phyloP scores from a whole-genome alignment of 2,888 invertebrate species.

The Eupeodes latifasciatus region DNA sequence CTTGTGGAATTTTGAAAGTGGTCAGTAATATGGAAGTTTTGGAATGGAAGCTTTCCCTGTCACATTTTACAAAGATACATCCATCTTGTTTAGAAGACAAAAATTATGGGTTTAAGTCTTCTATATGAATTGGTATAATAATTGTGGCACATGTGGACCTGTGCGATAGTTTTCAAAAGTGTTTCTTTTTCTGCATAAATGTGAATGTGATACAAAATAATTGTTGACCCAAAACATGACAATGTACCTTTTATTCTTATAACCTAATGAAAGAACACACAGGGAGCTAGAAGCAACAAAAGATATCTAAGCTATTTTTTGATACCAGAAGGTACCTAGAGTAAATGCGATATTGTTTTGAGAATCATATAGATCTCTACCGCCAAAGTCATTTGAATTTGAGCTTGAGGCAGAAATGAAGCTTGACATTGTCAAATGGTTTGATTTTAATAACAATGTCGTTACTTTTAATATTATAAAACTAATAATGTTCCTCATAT shows the following conservation, averaged over 20 bases:
- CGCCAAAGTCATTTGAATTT: constrained; percentile 1
- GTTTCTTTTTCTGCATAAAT: neutral
- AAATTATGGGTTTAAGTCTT: neutral
- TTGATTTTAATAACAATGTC: neutral
- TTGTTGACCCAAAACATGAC: neutral
- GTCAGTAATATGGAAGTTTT: neutral
- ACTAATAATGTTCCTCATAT: too few species aligned
- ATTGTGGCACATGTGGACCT: constrained; percentile 12
- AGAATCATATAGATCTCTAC: neutral
- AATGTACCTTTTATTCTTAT: neutral
- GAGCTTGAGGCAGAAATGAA: neutral
- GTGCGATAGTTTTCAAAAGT: neutral
- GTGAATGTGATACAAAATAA: neutral
- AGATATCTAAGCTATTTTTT: neutral
- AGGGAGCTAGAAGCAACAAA: neutral
- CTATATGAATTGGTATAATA: neutral
- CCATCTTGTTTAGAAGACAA: constrained; percentile 9
- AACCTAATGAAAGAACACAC: neutral
- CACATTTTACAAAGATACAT: constrained; percentile 1
- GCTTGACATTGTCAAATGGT: neutral
- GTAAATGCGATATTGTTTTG: constrained; percentile 15
- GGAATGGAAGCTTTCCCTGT: constrained; percentile 26
- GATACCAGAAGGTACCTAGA: neutral
- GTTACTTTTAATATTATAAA: too few species aligned
- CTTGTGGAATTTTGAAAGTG: constrained; percentile 32